These are phyloP conservation scores for Chrysolina oricalcia DNA, from an alignment of 2,888 invertebrate genomes.

Conservation along the genomic window DNA sequence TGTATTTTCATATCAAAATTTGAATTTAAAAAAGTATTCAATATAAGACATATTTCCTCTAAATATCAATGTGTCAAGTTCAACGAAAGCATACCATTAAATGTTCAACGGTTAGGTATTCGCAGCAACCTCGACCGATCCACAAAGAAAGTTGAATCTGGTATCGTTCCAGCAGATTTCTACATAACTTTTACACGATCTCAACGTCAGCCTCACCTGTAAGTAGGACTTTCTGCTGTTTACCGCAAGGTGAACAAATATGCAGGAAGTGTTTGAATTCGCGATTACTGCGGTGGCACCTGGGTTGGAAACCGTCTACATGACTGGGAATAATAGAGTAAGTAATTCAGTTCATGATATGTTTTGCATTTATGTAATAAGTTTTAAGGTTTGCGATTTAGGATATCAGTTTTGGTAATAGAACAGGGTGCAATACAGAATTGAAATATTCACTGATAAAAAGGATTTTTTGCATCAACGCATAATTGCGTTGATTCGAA, in stretches of 20 bases:
- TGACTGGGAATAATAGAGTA: not conserved
- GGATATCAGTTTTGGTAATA: too few relatives aligned
- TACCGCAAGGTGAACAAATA: slow-evolving; percentile 20
- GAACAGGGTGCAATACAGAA: too few relatives aligned
- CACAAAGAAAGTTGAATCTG: slow-evolving; percentile 11
- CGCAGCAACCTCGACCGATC: not conserved
- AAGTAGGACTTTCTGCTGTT: slow-evolving; percentile 4
- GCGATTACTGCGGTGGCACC: not conserved
- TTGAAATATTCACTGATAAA: too few relatives aligned
- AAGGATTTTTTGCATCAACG: too few relatives aligned
- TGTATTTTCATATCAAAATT: too few relatives aligned
- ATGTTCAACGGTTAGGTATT: not conserved
- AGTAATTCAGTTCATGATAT: too few relatives aligned
- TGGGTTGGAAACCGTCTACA: not conserved
- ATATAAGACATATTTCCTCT: too few relatives aligned
- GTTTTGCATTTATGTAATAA: too few relatives aligned
- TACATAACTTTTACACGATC: slow-evolving; percentile 15
- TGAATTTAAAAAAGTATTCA: too few relatives aligned
- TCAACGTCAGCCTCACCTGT: not conserved
- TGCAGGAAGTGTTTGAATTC: slow-evolving; percentile 11
- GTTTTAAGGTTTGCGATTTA: too few relatives aligned
- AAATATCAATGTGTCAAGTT: slow-evolving; percentile 10
- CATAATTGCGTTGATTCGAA: too few relatives aligned
- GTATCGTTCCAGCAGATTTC: slow-evolving; percentile 3
- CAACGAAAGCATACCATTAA: slow-evolving; percentile 24